Conservation (phyloP, 2,888 invertebrate species). For the Drosophila monieri region DNA sequence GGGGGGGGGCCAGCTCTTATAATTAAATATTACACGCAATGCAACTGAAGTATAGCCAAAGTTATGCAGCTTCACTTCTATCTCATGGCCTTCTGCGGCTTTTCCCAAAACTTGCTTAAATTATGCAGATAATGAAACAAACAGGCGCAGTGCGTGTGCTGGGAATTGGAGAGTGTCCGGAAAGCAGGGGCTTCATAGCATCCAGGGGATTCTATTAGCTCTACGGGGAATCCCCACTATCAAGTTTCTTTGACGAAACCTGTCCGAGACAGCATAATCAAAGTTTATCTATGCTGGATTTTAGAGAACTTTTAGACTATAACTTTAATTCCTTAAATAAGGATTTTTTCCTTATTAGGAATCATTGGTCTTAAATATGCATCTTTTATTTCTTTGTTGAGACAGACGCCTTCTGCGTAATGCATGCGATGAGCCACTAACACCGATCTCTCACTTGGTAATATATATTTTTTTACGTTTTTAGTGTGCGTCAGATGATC, state of each 20-base stretch:
- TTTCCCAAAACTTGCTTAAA: conserved; percentile 59
- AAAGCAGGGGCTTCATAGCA: conserved; percentile 1
- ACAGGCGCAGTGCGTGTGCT: conserved; percentile 26
- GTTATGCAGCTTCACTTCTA: conserved; percentile 63
- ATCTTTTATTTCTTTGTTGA: conserved; percentile 20
- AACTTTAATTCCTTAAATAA: too few species aligned
- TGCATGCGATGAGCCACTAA: conserved; percentile 35
- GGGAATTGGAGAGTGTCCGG: conserved; percentile 15
- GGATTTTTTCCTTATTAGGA: neutral
- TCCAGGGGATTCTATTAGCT: neutral
- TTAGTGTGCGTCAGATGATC: conserved; percentile 59
- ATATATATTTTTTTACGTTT: conserved; percentile 5
- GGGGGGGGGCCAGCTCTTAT: conserved; percentile 49
- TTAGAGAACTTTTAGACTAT: neutral
- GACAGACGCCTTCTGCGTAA: conserved; percentile 38
- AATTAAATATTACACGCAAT: conserved; percentile 79
- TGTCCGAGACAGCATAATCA: conserved; percentile 28
- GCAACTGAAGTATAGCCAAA: conserved; percentile 75
- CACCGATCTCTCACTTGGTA: conserved; percentile 16
- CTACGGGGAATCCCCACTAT: neutral
- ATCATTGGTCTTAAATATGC: neutral
- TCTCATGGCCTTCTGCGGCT: conserved; percentile 48
- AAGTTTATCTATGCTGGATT: conserved; percentile 18
- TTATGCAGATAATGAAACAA: conserved; percentile 76
- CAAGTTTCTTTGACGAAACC: conserved; percentile 8